Evolutionary conservation across 1,140 invertebrate species (phyloP).

Genomic region (Eueides isabella): DNA sequence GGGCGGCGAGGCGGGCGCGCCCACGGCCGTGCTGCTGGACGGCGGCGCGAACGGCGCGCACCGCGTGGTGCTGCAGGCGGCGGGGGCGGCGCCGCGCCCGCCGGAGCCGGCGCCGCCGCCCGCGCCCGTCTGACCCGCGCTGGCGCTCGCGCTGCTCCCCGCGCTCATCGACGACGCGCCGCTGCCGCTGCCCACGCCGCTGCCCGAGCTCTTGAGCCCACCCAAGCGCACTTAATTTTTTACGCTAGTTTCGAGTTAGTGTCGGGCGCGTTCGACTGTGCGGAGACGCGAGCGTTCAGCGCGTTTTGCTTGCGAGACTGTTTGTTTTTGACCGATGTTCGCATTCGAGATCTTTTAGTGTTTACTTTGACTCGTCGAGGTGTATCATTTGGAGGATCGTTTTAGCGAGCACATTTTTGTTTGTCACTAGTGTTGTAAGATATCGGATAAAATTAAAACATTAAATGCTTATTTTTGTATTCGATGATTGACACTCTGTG

Average conservation of each 20-base stretch:
- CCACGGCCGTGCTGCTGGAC: constrained; percentile 57
- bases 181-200: constrained; percentile 78
- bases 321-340: constrained; percentile 75
- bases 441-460: constrained; percentile 77
- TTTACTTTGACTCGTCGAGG: constrained; percentile 58
- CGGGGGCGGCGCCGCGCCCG: constrained; percentile 84
- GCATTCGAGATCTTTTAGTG: constrained; percentile 61
- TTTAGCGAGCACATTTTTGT: constrained; percentile 72
- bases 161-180: constrained; percentile 70
- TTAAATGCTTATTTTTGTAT: constrained; percentile 82
- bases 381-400: constrained; percentile 62
- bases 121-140: constrained; percentile 72
- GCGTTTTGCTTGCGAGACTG: constrained; percentile 74
- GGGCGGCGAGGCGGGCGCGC: constrained; percentile 89
- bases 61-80: constrained; percentile 93
- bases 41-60: constrained; percentile 77
- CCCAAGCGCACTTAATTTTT: constrained; percentile 78
- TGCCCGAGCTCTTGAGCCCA: constrained; percentile 77
- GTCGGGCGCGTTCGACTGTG: constrained; percentile 65
- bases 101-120: constrained; percentile 67
- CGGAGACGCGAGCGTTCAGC: constrained; percentile 67
- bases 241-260: constrained; percentile 72
- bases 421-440: constrained; percentile 74
- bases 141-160: constrained; percentile 77
- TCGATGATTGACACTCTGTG: constrained; percentile 73